Evolutionary conservation across 2,113 vertebrate genomes (phyloP), one percentile per base, ranked within the genome.

Genomic region (Puma concolor): DNA sequence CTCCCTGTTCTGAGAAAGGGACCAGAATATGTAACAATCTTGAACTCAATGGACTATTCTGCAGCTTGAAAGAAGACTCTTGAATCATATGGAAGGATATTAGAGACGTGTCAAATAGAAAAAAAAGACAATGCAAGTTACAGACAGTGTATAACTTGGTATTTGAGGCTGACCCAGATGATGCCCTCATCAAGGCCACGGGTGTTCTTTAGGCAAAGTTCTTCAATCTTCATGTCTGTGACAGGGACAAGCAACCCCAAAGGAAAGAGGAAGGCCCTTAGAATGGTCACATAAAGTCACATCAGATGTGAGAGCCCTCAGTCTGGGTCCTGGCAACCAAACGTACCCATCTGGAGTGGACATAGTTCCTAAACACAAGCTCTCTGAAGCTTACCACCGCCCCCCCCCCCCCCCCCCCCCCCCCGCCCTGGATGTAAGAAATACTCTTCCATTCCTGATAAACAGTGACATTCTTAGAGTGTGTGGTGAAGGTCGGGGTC

Each of bases 11-110:
- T 85, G 44, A 91, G 36, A 91, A 21, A 83, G 11, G 31, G 16
- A 97, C 94, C 16, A 93, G 50, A 79, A 92, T 64, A 96, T 85
- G 36, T 63, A 95, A 91, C 17, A 80, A 50, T 79, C 67, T 48
- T 85, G 66, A 15, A 76, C 88, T 71, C 57, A 72, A 11, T 77
- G 29, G 10, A 67, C 52, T 48, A 48, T 90, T 94, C 36, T 94
- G n/a, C 4, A 64, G 29, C 31, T 89, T 84, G 84, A 31, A 52
- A 72, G 64, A 83, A 71, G n/a, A 60, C 2, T 50, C 21, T 87
- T 89, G 48, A 81, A 83, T 83, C n/a, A 60, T 41, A 50, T 80
- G 63, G 29, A 85, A 97, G 21, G 63, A 66, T 74, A 95, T 67
- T 74, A 94, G 52, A 89, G 25, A 76, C 87, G 82, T 52, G 19